These are phyloP conservation scores for Pangasianodon gigas DNA, from an alignment of 2,113 vertebrate species.

Conservation along the genomic window DNA sequence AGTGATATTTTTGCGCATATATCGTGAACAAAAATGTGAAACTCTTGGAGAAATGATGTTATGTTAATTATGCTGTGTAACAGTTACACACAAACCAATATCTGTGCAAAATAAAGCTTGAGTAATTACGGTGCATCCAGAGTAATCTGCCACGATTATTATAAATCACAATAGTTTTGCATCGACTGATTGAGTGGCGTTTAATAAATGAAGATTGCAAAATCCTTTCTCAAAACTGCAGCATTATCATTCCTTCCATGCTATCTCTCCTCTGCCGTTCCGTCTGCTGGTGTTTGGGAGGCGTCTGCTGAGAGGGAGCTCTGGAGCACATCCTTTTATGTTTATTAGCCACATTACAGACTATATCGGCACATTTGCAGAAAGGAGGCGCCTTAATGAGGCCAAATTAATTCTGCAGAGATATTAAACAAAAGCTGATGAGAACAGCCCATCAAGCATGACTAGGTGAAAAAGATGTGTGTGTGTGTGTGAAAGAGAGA, in stretches of 20 bases:
- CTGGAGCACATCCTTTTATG: slow-evolving; percentile 81
- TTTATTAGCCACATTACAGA: slow-evolving; percentile 86
- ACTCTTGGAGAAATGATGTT: neutral
- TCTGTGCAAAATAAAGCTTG: slow-evolving; percentile 4
- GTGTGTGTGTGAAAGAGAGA: neutral
- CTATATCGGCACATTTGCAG: slow-evolving; percentile 80
- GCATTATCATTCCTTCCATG: slow-evolving; percentile 17
- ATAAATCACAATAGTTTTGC: slow-evolving; percentile 9
- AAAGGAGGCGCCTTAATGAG: slow-evolving; percentile 83
- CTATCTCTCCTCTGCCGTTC: neutral
- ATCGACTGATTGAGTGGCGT: slow-evolving; percentile 21
- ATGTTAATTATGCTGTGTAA: neutral
- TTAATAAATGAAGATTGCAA: slow-evolving; percentile 33
- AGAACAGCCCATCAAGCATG: slow-evolving; percentile 83
- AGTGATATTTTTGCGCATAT: neutral
- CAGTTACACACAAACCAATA: neutral
- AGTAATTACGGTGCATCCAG: slow-evolving; percentile 12
- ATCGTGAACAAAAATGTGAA: neutral
- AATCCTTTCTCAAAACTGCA: slow-evolving; percentile 16
- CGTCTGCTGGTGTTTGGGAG: slow-evolving; percentile 80
- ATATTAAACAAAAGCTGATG: slow-evolving; percentile 87
- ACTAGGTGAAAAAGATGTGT: slow-evolving; percentile 63
- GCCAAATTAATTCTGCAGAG: slow-evolving; percentile 84
- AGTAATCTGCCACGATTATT: slow-evolving; percentile 21
- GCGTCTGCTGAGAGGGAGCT: slow-evolving; percentile 79